Base-by-base conservation (phyloP, 1,140 invertebrate species). In the Pollicipes pollicipes region DNA sequence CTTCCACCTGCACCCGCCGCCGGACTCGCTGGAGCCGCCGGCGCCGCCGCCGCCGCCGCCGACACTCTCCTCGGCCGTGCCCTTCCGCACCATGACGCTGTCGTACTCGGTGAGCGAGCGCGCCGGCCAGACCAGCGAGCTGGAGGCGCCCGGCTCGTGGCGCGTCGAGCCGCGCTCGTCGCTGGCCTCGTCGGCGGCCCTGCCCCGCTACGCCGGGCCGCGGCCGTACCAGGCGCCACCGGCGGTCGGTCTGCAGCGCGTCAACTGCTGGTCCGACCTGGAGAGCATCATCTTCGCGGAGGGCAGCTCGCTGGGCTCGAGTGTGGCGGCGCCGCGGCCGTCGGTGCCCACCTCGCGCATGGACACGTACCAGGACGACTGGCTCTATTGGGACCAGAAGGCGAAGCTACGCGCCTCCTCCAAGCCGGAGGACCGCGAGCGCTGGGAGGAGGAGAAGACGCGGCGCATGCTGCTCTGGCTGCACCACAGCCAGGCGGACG, bases 401-500 rank as follows among this genome's bases (percentile, higher is more conserved):
- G 71, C 73, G 27, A 75, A 75, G 70, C 72, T 72, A 75, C 70
- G 75, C 63, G 71, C 70, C 28, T 75, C 72, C 28, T 70, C 69
- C 30, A 30, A 69, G 0, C 71, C 73, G 35, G 73, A 74, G 68
- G 75, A 77, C 68, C 35, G 69, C 13, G 73, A 76, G 58, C 69
- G 74, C 30, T 78, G 77, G 76, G 70, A 76, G 71, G 71, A 75
- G 45, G 77, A 76, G 70, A 78, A 77, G 73, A 75, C 76, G 26
- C 75, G 76, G 67, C 69, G 77, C 71, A 78, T 78, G 77, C 70
- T 78, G 24, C 72, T 78, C 26, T 78, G 77, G 77, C 75, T 78
- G 31, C 75, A 78, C 68, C 74, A 75, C 29, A 70, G 69, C 35
- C 71, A 68, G 27, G 66, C 67, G 28, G n/a, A 32, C 30, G 64